phyloP scores from a whole-genome alignment of 1,140 invertebrate species.

The Heterodera schachtii region DNA sequence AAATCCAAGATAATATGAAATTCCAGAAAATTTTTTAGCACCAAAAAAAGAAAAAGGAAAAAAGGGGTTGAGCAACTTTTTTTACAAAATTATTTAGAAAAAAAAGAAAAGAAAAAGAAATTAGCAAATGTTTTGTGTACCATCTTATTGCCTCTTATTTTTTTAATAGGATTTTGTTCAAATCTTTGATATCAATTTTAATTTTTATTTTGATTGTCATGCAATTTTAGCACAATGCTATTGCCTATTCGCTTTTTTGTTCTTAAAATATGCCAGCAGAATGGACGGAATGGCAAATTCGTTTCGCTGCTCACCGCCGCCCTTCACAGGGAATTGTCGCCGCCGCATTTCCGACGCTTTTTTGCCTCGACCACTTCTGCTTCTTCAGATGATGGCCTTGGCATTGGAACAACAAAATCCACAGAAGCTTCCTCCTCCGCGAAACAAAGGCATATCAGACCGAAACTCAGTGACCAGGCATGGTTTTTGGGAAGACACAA shows the following conservation, averaged over 20 bases:
- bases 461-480: neutral
- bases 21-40: no score
- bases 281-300: neutral
- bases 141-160: neutral
- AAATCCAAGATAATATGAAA: no score
- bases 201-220: neutral
- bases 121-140: neutral
- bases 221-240: neutral
- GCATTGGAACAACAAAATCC: neutral
- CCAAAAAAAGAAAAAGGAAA: no score
- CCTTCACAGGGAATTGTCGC: neutral
- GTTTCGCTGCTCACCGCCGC: neutral
- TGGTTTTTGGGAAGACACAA: neutral
- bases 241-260: neutral
- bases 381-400: neutral
- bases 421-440: neutral
- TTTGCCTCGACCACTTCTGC: neutral
- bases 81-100: no score
- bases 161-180: neutral
- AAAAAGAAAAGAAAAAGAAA: no score
- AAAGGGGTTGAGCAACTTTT: no score
- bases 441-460: neutral
- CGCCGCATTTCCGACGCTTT: neutral
- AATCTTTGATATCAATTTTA: neutral
- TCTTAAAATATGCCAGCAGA: neutral